Base-by-base conservation (phyloP, 2,888 invertebrate species). In the Entomobrya proxima region DNA sequence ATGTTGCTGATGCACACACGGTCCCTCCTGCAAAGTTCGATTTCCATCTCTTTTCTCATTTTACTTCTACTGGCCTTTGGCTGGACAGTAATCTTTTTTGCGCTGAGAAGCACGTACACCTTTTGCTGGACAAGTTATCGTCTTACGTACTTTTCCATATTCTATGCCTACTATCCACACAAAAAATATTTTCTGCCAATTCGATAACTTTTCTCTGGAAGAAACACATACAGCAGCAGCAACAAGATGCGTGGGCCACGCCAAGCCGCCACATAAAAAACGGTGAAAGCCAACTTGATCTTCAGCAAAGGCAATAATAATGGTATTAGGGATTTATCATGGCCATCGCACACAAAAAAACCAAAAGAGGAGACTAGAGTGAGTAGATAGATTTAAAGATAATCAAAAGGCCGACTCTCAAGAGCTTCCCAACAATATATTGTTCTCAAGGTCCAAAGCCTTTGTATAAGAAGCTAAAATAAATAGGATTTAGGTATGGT, bases 321-420 rank as follows among this genome's bases (percentile, higher is more conserved):
- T 76, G 37, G 32, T 37, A 76, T 76, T 76, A 76, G 55, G 76
- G 76, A 55, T 35, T 76, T 76, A 58, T 15, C 76, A 40, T n/a
- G n/a, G n/a, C 58, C 40, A 55, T 21, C 40, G 7, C 61, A 61
- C 61, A 7, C 37, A 21, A 5, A 75, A 21, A 52, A 47, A 75
- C 55, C 21, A 18, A 24, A 27, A 40, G 37, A 5, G n/a, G n/a
- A n/a, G n/a, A n/a, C n/a, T n/a, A n/a, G 11, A 76, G 76, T 76
- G 52, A 74, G 75, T 55, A 76, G 76, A 76, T 58, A 76, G 55
- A 76, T 76, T 55, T 37, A 58, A 75, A 76, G 76, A 58, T 58
- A 76, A 76, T 55, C 58, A 76, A 58, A 76, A 76, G 69, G 44
- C 40, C 27, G 44, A 72, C 47, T 27, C n/a, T n/a, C 9, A 40